Evolutionary conservation across 1,140 invertebrate species (phyloP), one percentile per base, ranked within the genome.

Genomic region (Heliconius himera): DNA sequence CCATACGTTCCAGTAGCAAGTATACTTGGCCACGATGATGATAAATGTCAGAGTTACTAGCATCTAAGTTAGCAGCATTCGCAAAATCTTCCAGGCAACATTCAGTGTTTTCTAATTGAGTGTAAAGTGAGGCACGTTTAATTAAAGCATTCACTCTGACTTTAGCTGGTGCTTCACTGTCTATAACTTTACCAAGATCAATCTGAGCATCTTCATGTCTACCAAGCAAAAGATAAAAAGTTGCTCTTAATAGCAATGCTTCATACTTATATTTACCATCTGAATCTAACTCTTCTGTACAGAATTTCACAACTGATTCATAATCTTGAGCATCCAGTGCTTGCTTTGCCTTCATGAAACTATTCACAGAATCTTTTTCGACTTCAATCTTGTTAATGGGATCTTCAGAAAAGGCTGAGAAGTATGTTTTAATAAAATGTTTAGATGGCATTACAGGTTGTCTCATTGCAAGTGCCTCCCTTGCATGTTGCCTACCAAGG

Each of bases 101-200:
- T 16, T 97, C 96, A 22, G 96, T 93, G 81, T 97, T 95, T 81
- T 98, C 97, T 72, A 96, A 91, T 90, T 99, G 98, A 86, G 99
- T 97, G 83, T 96, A 96, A 73, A 99, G 93, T 11, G 97, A 97
- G 4, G 98, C 98, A 82, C 97, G 95, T 92, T 99, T 99, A 56
- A 99, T 97, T n/a, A 99, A 93, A 13, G 98, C 98, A 96, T 99
- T 99, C 0, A 97, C 96, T 89, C 96, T 96, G 3, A 98, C 95
- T 82, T 96, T 96, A 1, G 94, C 90, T 83, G 95, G 93, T 29
- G 95, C 94, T 84, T 95, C 91, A 83, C 95, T 94, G 83, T 95
- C 96, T 79, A 96, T 95, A 56, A 94, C 91, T 73, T 86, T 85
- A 96, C 96, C 81, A 97, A 99, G 96, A 91, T 99, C 98, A 70